Evolutionary conservation across 2,113 vertebrate species (phyloP), one percentile per base, ranked within the genome.

Genomic region (Dicrurus megarhynchus): DNA sequence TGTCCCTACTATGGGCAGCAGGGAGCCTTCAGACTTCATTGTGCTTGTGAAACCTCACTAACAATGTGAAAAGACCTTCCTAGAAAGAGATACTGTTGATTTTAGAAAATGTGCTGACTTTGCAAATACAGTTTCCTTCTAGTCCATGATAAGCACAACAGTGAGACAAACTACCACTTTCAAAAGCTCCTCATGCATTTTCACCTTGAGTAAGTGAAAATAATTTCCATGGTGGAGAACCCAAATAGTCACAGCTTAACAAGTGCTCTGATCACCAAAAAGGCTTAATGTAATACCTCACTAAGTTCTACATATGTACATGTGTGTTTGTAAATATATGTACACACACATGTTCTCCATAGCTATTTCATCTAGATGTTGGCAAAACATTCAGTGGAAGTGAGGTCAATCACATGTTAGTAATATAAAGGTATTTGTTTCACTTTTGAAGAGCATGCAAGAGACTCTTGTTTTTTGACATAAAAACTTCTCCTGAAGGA

Each of bases 101-200:
- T 74, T 73, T n/a, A 41, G 19, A 69, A 49, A 75, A 71, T 2
- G 6, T 30, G 44, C 71, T 85, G 69, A 64, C 75, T 33, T 12
- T 7, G 32, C 53, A 79, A 69, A 76, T 21, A 44, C 12, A 4
- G 61, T 47, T 90, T 80, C 63, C 53, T 69, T 68, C 44, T 47
- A 69, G 44, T 59, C 93, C 79, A 46, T 3, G 46, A 97, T 78
- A 79, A 91, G 60, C 49, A 56, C 44, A 86, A 69, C 26, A 93
- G 88, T 52, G 87, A 96, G 82, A 96, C 57, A 90, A 97, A 92
- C 55, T 44, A 80, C 52, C 55, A 52, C 6, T 94, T 94, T 67
- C 57, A 59, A 59, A 94, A 90, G 84, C 61, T 78, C 75, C 52
- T 12, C 20, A 7, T 21, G 86, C 60, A n/a, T 93, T 95, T 85